phyloP scores from a whole-genome alignment of 1,140 invertebrate genomes.

The Brachionus rubens region DNA sequence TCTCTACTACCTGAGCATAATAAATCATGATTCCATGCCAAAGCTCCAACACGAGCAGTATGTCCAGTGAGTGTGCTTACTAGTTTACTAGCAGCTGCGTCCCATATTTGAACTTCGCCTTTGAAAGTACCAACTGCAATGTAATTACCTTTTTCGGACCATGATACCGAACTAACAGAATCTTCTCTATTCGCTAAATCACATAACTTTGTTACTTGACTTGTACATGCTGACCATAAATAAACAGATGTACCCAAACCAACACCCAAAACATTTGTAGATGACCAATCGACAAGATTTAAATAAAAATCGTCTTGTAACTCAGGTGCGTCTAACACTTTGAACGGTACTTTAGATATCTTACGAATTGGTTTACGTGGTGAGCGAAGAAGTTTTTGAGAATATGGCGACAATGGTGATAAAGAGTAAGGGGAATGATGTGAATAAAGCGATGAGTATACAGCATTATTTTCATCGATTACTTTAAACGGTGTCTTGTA shows the following conservation, averaged over 20 bases:
- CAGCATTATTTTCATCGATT: background rate
- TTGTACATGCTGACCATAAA: conserved; percentile 97
- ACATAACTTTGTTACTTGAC: conserved; percentile 92
- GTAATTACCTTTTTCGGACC: conserved; percentile 92
- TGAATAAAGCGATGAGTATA: background rate
- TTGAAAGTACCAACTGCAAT: conserved; percentile 96
- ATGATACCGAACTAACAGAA: conserved; percentile 94
- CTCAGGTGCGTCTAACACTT: conserved; percentile 95
- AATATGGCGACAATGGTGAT: conserved; percentile 76
- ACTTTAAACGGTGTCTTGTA: conserved; percentile 42
- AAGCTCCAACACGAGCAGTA: conserved; percentile 73
- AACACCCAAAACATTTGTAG: conserved; percentile 96
- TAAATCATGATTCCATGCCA: conserved; percentile 97
- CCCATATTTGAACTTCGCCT: conserved; percentile 93
- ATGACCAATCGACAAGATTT: conserved; percentile 98
- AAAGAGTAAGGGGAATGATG: conserved; percentile 43
- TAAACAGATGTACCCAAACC: conserved; percentile 96
- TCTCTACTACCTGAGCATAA: conserved; percentile 93
- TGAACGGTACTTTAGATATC: conserved; percentile 94
- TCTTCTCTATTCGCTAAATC: conserved; percentile 88
- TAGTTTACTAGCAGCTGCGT: conserved; percentile 85
- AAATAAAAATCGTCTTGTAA: conserved; percentile 98
- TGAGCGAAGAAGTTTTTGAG: conserved; percentile 85
- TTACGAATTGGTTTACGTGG: conserved; percentile 82
- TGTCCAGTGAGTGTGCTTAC: conserved; percentile 86